A percentile compares a stretch with the other conserved stretches of the same genome.
Evolutionary conservation across 2,888 invertebrate genomes (phyloP).

Genomic region (Macroteleia sp.): DNA sequence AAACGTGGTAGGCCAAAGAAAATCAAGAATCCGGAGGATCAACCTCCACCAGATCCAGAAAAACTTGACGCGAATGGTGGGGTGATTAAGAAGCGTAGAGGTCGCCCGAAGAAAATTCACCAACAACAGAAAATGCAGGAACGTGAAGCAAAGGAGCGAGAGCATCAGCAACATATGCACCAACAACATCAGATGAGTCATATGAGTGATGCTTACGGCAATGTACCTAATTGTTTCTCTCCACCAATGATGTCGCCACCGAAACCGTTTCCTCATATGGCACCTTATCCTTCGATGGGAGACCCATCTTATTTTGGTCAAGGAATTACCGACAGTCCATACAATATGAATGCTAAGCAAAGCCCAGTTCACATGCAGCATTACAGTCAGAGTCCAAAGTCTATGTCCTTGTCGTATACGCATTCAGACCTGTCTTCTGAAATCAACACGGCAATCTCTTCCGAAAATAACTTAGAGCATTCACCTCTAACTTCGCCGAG

Average conservation of each 20-base stretch:
- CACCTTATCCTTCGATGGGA: constrained; percentile 79
- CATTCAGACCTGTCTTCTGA: constrained; percentile 91
- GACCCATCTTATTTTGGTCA: constrained; percentile 79
- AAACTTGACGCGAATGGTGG: constrained; percentile 84
- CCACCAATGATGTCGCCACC: constrained; percentile 81
- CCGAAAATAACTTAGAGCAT: constrained; percentile 88
- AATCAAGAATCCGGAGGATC: constrained; percentile 89
- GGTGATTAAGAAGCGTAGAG: constrained; percentile 93
- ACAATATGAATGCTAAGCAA: constrained; percentile 80
- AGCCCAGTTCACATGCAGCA: constrained; percentile 84
- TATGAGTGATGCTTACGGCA: constrained; percentile 74
- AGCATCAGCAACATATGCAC: constrained; percentile 73
- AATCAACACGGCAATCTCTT: constrained; percentile 91
- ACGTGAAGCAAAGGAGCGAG: constrained; percentile 77
- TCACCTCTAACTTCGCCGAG: constrained; percentile 88
- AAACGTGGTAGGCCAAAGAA: constrained; percentile 96
- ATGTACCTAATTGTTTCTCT: constrained; percentile 80
- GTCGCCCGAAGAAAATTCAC: constrained; percentile 93
- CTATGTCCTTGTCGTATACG: constrained; percentile 85
- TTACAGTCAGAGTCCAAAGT: constrained; percentile 83
- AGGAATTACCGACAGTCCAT: constrained; percentile 78
- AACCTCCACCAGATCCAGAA: constrained; percentile 84
- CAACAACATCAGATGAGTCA: constrained; percentile 71
- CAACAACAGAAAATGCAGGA: constrained; percentile 82
- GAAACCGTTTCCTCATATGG: constrained; percentile 82